phyloP scores from a whole-genome alignment of 2,113 vertebrate genomes.

The Nansenia antarctica region DNA sequence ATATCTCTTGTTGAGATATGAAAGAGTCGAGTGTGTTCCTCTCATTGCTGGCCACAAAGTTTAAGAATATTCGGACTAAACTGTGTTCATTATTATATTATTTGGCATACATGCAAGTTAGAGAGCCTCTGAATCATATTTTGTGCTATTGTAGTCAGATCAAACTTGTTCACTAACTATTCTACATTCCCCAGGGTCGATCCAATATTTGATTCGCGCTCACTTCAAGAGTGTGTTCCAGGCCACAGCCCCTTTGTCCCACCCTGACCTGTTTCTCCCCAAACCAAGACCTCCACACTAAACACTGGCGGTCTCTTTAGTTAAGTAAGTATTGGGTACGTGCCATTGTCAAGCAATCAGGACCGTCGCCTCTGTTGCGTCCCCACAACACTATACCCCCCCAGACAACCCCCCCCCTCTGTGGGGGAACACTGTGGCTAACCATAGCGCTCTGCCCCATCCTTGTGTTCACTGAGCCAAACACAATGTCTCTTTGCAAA shows the following conservation, averaged over 20 bases:
- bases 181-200: no score
- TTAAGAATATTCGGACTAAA: no score
- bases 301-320: constrained; percentile 30
- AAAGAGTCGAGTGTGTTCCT: no score
- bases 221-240: no score
- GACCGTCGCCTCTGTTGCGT: constrained; percentile 28
- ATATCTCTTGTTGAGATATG: no score
- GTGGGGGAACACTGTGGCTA: constrained; percentile 38
- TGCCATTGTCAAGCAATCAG: constrained; percentile 37
- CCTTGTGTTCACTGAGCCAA: constrained; percentile 29
- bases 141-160: neutral
- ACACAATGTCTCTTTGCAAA: constrained; percentile 60
- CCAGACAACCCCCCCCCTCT: constrained; percentile 16
- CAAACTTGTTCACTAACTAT: no score
- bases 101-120: no score
- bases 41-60: no score
- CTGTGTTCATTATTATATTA: no score
- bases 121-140: constrained; percentile 14
- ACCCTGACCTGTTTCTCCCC: neutral
- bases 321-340: constrained; percentile 22
- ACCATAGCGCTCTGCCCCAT: constrained; percentile 39
- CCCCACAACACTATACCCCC: constrained; percentile 43
- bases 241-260: neutral
- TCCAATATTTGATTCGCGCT: no score
- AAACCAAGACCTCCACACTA: constrained; percentile 2